Conservation (phyloP, 1,140 invertebrate species). For the Drosophila virilis region DNA sequence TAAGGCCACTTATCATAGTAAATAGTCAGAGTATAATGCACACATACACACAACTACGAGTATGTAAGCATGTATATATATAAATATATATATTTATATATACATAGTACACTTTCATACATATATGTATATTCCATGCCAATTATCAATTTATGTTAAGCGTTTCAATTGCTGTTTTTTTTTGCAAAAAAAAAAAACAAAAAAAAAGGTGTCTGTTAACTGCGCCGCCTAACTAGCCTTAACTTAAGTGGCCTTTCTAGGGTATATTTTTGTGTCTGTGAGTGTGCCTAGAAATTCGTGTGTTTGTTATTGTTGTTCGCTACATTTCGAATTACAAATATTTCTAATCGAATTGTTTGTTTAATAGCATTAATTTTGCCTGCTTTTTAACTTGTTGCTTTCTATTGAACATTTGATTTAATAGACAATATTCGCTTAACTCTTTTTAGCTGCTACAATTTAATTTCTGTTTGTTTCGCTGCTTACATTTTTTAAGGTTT, state of each 20-base stretch:
- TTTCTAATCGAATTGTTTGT: slow-evolving; percentile 28
- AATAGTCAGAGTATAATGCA: slow-evolving; percentile 56
- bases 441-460: slow-evolving; percentile 7
- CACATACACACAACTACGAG: slow-evolving; percentile 45
- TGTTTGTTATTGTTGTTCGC: slow-evolving; percentile 7
- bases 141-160: slow-evolving; percentile 16
- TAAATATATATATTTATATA: slow-evolving; percentile 13
- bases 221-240: slow-evolving; percentile 49
- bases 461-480: neutral
- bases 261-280: slow-evolving; percentile 1
- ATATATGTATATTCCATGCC: slow-evolving; percentile 24
- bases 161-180: slow-evolving; percentile 2
- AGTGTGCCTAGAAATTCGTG: slow-evolving; percentile 9
- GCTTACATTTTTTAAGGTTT: slow-evolving; percentile 1
- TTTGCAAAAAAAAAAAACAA: neutral
- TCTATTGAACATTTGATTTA: slow-evolving; percentile 11
- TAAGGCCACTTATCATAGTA: slow-evolving; percentile 79
- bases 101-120: neutral
- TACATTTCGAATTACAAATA: slow-evolving; percentile 42
- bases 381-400: neutral
- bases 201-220: slow-evolving; percentile 40
- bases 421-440: slow-evolving; percentile 14
- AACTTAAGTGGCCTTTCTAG: slow-evolving; percentile 68
- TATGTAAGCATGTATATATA: slow-evolving; percentile 16
- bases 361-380: slow-evolving; percentile 11